Evolutionary conservation across 2,888 invertebrate species (phyloP), one percentile per base, ranked within the genome.

Genomic region (Herminia tarsipennalis): DNA sequence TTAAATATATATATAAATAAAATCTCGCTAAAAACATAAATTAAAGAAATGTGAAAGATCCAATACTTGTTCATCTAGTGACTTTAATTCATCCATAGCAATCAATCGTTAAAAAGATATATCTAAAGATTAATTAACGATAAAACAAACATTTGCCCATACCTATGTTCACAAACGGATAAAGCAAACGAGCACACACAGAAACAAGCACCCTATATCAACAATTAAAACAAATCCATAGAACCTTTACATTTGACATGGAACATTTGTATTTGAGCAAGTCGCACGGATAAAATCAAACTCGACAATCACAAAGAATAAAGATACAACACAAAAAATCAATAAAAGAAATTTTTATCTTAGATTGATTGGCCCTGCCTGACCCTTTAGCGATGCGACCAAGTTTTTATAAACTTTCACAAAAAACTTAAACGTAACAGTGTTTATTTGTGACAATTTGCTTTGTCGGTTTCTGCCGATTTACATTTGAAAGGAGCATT

Each of bases 401-500:
- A 58, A 60, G 76, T 87, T 89, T 88, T 88, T 89, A 73, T 85
- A 73, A 62, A 76, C 83, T 84, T 86, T 83, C 77, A 82, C 76
- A 88, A 86, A 88, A 72, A 88, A 88, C 82, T 76, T 67, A 78
- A 83, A 86, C 79, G 87, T 84, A 89, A 87, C 88, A 80, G 81
- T 90, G 91, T 90, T 90, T 91, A 90, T 91, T 91, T 91, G 90
- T 90, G 91, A 90, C 90, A 91, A 91, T 91, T 91, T 91, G 89
- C 91, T 91, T 91, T 91, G 91, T 90, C 91, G 91, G 91, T 86
- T 84, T 78, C 75, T 82, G 76, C 80, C 77, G 83, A 91, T 91
- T 91, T 89, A 88, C 90, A 91, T 91, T 90, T 89, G 84, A 91
- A 90, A 87, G 75, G 80, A 70, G 75, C 43, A 45, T 63, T 65